Conservation (phyloP, 2,888 invertebrate species). For the Brenthis daphne region DNA sequence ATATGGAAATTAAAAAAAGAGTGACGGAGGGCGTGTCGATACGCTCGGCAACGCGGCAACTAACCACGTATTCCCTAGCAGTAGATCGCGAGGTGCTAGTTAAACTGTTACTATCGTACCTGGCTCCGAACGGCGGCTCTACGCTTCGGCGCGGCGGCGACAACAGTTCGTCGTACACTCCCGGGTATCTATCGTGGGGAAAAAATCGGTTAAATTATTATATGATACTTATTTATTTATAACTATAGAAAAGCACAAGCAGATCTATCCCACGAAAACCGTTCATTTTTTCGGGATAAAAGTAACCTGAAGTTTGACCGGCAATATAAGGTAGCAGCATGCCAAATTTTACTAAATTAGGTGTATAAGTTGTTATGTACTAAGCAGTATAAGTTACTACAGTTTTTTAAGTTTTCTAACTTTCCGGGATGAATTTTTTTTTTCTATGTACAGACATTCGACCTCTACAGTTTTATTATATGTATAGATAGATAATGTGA, state of each 20-base stretch:
- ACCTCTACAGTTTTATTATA: no score
- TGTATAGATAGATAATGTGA: no score
- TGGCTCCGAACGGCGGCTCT: conserved; percentile 78
- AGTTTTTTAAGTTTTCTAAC: no score
- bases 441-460: no score
- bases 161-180: conserved; percentile 78
- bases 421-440: no score
- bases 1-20: neutral
- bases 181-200: conserved; percentile 58
- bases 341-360: no score
- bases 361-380: no score
- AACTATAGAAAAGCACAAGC: neutral
- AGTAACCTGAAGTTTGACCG: no score
- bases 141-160: conserved; percentile 76
- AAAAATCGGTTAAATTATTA: neutral
- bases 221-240: neutral
- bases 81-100: conserved; percentile 59
- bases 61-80: conserved; percentile 8
- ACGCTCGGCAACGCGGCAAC: neutral
- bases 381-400: no score
- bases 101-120: conserved; percentile 79
- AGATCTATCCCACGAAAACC: no score
- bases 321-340: no score
- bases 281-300: no score
- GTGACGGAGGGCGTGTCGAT: neutral